phyloP scores from a whole-genome alignment of 2,888 invertebrate genomes.

The Amiota minor region DNA sequence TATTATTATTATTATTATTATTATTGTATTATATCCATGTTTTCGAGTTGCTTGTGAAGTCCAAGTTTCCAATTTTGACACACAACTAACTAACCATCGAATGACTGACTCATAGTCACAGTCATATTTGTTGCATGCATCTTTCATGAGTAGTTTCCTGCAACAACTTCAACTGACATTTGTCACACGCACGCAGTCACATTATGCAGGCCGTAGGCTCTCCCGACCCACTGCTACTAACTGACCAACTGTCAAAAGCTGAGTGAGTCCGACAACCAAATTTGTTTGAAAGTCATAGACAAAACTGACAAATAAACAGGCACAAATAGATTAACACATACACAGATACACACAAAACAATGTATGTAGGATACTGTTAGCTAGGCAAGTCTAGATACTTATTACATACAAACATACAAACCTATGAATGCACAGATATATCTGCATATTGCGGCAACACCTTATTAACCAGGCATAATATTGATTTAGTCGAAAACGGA shows the following conservation, averaged over 20 bases:
- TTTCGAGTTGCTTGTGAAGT: not conserved
- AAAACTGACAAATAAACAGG: conserved; percentile 24
- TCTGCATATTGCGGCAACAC: conserved; percentile 43
- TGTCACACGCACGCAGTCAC: conserved; percentile 16
- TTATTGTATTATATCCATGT: not conserved
- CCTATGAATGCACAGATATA: conserved; percentile 27
- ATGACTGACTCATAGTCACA: too few species aligned
- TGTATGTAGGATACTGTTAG: conserved; percentile 30
- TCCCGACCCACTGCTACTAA: conserved; percentile 27
- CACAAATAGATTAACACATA: conserved; percentile 10
- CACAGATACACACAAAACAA: conserved; percentile 34
- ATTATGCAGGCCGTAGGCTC: conserved; percentile 2
- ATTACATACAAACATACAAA: conserved; percentile 25
- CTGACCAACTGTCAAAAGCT: conserved; percentile 39
- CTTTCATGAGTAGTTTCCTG: conserved; percentile 15
- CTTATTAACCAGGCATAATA: conserved; percentile 56
- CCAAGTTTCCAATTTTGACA: not conserved
- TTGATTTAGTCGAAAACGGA: conserved; percentile 58
- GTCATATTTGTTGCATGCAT: conserved; percentile 14
- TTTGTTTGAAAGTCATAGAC: conserved; percentile 19
- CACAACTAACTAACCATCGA: too few species aligned
- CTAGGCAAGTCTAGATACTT: conserved; percentile 6
- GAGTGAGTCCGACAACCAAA: not conserved
- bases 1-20: not conserved
- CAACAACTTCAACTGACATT: conserved; percentile 20